Conservation (phyloP, 2,113 vertebrate genomes). For the Pterocles gutturalis region DNA sequence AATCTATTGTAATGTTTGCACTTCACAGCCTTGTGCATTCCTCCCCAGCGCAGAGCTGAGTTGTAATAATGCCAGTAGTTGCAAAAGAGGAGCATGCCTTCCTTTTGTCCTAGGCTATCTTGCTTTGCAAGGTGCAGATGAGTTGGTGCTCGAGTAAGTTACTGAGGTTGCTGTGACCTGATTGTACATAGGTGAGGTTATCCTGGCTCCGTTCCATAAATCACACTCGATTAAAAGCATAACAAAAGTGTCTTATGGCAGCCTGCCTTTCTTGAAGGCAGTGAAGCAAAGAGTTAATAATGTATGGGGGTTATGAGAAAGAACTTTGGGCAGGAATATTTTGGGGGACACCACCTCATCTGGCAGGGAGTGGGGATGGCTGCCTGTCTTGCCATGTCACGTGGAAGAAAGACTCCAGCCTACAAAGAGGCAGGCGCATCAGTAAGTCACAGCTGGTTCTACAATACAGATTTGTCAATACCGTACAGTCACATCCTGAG, state of each 20-base stretch:
- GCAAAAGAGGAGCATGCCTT: neutral
- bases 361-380: neutral
- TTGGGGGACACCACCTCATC: neutral
- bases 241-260: neutral
- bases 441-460: neutral
- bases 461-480: neutral
- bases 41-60: neutral
- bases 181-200: neutral
- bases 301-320: neutral
- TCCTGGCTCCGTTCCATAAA: neutral
- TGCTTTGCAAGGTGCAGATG: neutral
- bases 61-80: neutral
- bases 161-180: accelerated
- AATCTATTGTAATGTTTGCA: neutral
- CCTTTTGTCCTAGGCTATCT: neutral
- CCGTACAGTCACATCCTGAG: neutral
- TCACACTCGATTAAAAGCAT: neutral
- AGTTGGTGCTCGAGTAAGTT: neutral
- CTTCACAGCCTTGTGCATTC: neutral
- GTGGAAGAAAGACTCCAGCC: neutral
- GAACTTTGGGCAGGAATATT: neutral
- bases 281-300: neutral
- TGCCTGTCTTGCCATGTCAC: neutral
- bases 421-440: too few relatives aligned
- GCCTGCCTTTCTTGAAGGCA: neutral